Percentiles rank a stretch among this genome's conserved stretches.
phyloP scores from a whole-genome alignment of 2,888 invertebrate species.

The Arge pagana region DNA sequence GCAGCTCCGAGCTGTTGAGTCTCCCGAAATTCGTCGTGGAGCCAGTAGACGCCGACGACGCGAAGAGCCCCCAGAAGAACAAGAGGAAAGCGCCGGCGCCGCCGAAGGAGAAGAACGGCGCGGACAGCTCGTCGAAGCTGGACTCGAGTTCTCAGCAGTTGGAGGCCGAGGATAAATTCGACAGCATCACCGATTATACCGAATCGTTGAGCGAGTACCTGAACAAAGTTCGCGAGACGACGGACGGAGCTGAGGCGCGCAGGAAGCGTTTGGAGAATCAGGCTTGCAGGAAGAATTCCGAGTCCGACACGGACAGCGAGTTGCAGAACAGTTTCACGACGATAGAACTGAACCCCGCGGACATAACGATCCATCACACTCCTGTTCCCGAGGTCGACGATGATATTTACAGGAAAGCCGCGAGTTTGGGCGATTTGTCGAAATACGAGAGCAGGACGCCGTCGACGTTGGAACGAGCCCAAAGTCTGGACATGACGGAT shows the following conservation, averaged over 20 bases:
- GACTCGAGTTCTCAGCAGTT: background rate
- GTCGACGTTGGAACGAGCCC: constrained; percentile 73
- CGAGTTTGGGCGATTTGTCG: constrained; percentile 79
- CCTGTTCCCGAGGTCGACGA: constrained; percentile 61
- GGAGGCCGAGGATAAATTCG: constrained; percentile 45
- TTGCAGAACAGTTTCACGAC: constrained; percentile 62
- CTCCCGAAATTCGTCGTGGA: constrained; percentile 23
- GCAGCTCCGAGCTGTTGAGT: constrained; percentile 40
- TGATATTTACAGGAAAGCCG: constrained; percentile 73
- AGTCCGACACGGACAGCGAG: constrained; percentile 62
- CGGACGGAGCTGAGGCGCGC: constrained; percentile 28
- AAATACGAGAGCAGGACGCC: constrained; percentile 65
- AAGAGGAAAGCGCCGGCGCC: constrained; percentile 78
- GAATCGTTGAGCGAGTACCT: constrained; percentile 43
- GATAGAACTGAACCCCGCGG: constrained; percentile 74
- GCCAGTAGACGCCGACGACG: constrained; percentile 49
- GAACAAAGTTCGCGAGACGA: constrained; percentile 35
- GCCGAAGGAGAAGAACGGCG: constrained; percentile 57
- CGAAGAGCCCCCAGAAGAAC: constrained; percentile 62
- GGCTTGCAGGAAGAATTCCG: constrained; percentile 50
- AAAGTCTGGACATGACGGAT: constrained; percentile 77
- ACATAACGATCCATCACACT: constrained; percentile 75
- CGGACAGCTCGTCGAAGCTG: background rate
- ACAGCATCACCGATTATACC: constrained; percentile 44
- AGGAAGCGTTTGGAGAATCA: constrained; percentile 16